A percentile compares a stretch with the other conserved stretches of the same genome.
Evolutionary conservation across 2,113 vertebrate species (phyloP).

Genomic region (Pelecanus crispus): DNA sequence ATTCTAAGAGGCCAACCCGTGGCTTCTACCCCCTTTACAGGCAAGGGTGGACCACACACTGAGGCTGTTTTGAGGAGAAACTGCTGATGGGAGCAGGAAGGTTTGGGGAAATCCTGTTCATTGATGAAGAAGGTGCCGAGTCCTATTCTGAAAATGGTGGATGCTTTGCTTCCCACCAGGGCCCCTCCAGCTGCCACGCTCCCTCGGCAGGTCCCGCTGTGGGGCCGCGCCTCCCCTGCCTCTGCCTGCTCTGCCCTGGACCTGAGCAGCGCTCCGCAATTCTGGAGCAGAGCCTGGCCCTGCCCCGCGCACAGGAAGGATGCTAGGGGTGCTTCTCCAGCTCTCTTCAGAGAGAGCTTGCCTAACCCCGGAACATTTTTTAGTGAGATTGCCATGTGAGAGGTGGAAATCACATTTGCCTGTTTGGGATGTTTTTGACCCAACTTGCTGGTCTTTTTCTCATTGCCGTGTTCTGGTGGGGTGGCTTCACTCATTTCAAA

Average conservation of each 20-base stretch:
- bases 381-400: background rate
- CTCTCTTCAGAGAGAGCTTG: background rate
- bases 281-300: no score
- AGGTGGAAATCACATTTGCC: background rate
- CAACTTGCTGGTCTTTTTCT: background rate
- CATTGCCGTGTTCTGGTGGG: background rate
- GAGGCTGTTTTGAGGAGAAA: background rate
- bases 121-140: background rate
- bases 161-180: background rate
- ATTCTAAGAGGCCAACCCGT: background rate
- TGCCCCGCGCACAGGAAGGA: background rate
- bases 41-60: background rate
- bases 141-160: background rate
- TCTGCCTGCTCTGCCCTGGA: background rate
- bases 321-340: background rate
- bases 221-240: background rate
- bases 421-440: background rate
- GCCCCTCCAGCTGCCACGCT: background rate
- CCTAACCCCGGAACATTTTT: background rate
- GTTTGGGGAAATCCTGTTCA: background rate
- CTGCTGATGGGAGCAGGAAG: background rate
- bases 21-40: background rate
- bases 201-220: rapidly evolving
- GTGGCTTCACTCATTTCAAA: background rate
- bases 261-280: background rate